phyloP scores from a whole-genome alignment of 2,888 invertebrate genomes.

The Zelleria hepariella region DNA sequence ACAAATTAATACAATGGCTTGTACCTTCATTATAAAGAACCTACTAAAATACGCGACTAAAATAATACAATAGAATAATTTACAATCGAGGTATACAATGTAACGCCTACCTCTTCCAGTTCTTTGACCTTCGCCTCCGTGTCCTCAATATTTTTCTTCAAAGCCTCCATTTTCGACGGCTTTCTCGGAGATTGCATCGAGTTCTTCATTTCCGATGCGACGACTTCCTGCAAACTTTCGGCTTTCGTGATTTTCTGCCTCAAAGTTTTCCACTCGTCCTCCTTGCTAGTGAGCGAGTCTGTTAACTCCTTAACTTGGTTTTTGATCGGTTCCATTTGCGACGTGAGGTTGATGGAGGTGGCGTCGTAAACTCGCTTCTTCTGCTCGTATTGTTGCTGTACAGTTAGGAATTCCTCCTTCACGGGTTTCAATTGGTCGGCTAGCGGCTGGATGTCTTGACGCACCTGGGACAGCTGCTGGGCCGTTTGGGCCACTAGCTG shows the following conservation, averaged over 20 bases:
- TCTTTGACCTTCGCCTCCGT: constrained; percentile 69
- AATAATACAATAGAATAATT: not conserved
- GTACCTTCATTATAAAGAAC: too few species aligned
- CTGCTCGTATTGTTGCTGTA: constrained; percentile 77
- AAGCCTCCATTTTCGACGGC: constrained; percentile 73
- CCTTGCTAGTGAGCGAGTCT: constrained; percentile 62
- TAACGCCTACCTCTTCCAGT: constrained; percentile 44
- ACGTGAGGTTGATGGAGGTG: constrained; percentile 68
- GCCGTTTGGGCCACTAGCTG: constrained; percentile 76
- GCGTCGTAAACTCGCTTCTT: constrained; percentile 79
- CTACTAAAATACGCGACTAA: not conserved
- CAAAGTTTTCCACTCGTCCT: constrained; percentile 68
- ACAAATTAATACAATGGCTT: too few species aligned
- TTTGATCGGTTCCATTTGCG: constrained; percentile 71
- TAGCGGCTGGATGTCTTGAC: constrained; percentile 61
- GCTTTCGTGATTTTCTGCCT: constrained; percentile 69
- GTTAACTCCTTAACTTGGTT: constrained; percentile 66
- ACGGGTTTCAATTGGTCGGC: constrained; percentile 73
- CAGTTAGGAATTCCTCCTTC: constrained; percentile 75
- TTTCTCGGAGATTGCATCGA: constrained; percentile 63
- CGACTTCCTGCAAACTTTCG: constrained; percentile 67
- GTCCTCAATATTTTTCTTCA: constrained; percentile 74
- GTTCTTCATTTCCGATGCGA: constrained; percentile 65
- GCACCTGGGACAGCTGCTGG: constrained; percentile 60
- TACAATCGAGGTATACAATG: not conserved